Percentiles rank a stretch among this genome's conserved stretches.
phyloP scores from a whole-genome alignment of 2,113 vertebrate species.

The Albula glossodonta region DNA sequence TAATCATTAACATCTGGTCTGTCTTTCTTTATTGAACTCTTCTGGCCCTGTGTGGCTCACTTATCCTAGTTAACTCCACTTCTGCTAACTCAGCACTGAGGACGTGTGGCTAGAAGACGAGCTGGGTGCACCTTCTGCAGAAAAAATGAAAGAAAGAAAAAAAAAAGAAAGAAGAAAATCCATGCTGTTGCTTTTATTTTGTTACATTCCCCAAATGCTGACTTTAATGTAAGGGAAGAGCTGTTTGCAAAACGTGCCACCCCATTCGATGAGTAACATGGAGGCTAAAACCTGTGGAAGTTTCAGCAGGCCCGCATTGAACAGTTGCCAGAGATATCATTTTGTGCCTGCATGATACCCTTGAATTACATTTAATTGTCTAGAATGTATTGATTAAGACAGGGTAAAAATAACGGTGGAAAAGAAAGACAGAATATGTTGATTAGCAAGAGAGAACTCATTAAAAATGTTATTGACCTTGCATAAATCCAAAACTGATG shows the following conservation, averaged over 20 bases:
- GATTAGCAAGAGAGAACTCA: constrained; percentile 69
- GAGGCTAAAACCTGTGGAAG: constrained; percentile 45
- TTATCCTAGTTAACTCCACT: constrained; percentile 74
- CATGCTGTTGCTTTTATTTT: background rate
- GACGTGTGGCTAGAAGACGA: constrained; percentile 44
- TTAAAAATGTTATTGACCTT: constrained; percentile 64
- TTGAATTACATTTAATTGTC: constrained; percentile 70
- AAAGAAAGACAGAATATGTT: constrained; percentile 56
- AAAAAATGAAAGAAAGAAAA: too few species aligned
- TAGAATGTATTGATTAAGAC: constrained; percentile 64
- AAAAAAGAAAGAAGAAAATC: constrained; percentile 31
- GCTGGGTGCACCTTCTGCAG: constrained; percentile 36
- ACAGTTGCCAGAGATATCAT: constrained; percentile 64
- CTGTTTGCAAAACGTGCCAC: background rate
- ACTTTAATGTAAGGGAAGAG: background rate
- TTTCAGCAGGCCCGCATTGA: constrained; percentile 53
- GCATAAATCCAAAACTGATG: constrained; percentile 43
- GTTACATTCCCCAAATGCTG: background rate
- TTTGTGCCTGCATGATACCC: constrained; percentile 56
- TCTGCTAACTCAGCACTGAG: constrained; percentile 64
- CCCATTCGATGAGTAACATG: background rate
- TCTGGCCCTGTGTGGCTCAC: constrained; percentile 67
- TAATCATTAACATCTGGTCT: constrained; percentile 77
- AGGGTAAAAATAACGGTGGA: constrained; percentile 59
- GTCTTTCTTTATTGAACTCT: constrained; percentile 73